Evolutionary conservation across 2,888 invertebrate genomes (phyloP).

Genomic region (Eristalis tenax): DNA sequence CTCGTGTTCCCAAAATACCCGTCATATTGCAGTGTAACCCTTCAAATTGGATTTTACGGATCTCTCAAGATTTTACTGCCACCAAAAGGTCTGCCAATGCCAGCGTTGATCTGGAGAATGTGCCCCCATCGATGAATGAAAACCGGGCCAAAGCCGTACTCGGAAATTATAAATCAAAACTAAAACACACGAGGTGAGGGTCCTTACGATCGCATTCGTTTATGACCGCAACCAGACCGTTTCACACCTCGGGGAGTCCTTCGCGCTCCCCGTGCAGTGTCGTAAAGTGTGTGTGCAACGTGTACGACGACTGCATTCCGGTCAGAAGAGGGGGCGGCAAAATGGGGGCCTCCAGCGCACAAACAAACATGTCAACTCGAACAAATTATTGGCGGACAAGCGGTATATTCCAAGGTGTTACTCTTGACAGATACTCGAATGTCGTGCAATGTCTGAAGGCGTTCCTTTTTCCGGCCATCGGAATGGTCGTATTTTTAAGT

Average conservation of each 20-base stretch:
- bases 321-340: conserved; percentile 21
- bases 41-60: conserved; percentile 9
- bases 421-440: conserved; percentile 65
- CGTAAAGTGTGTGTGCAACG: conserved; percentile 56
- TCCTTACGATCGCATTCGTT: conserved; percentile 62
- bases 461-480: conserved; percentile 43
- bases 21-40: conserved; percentile 20
- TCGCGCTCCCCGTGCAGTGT: conserved; percentile 35
- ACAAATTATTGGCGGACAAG: conserved; percentile 69
- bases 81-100: conserved; percentile 56
- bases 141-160: conserved; percentile 46
- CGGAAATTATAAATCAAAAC: conserved; percentile 69
- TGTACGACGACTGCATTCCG: neutral
- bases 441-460: conserved; percentile 61
- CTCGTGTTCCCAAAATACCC: no score
- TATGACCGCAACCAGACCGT: conserved; percentile 65
- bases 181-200: conserved; percentile 47
- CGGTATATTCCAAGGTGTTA: conserved; percentile 64
- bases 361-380: conserved; percentile 61
- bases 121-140: conserved; percentile 62
- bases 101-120: neutral
- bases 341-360: conserved; percentile 9
- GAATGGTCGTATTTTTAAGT: conserved; percentile 43
- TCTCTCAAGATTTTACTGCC: conserved; percentile 38
- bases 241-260: conserved; percentile 70